Percentiles rank a stretch among this genome's conserved stretches.
phyloP scores from a whole-genome alignment of 2,113 vertebrate species.

The Anolis carolinensis region DNA sequence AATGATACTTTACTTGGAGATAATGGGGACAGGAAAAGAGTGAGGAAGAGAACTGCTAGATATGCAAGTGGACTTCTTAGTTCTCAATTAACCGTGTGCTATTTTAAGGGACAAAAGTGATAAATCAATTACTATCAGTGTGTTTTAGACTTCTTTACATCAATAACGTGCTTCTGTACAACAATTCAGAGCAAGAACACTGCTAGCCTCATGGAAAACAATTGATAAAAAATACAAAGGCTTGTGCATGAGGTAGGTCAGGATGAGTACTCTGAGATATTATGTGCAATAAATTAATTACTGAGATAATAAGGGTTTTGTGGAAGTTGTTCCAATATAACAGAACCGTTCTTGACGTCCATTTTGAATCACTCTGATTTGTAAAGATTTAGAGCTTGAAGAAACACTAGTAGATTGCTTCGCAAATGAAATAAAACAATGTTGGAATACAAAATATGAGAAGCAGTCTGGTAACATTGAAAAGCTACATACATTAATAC shows the following conservation, averaged over 20 bases:
- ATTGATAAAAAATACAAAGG: not conserved
- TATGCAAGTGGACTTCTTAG: not conserved
- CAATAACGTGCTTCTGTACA: not conserved
- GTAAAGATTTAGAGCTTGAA: not conserved
- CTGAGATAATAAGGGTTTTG: not conserved
- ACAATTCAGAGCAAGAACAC: not conserved
- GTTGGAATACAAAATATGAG: not conserved
- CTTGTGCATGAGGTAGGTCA: constrained; percentile 2
- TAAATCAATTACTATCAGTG: not conserved
- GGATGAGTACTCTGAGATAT: not conserved
- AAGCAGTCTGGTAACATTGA: too few species aligned
- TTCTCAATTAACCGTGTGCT: not conserved
- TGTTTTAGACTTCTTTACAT: not conserved
- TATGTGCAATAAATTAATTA: constrained; percentile 35
- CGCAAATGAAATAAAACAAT: not conserved
- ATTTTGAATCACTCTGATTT: not conserved
- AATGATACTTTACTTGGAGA: not conserved
- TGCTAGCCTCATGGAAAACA: not conserved
- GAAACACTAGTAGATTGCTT: not conserved
- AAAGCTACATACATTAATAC: not conserved
- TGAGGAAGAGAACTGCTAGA: not conserved
- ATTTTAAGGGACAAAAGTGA: not conserved
- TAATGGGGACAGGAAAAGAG: not conserved
- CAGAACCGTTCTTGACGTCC: not conserved
- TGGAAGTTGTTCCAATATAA: not conserved